Conservation (phyloP, 2,888 invertebrate species). For the Physocephala rufipes region DNA sequence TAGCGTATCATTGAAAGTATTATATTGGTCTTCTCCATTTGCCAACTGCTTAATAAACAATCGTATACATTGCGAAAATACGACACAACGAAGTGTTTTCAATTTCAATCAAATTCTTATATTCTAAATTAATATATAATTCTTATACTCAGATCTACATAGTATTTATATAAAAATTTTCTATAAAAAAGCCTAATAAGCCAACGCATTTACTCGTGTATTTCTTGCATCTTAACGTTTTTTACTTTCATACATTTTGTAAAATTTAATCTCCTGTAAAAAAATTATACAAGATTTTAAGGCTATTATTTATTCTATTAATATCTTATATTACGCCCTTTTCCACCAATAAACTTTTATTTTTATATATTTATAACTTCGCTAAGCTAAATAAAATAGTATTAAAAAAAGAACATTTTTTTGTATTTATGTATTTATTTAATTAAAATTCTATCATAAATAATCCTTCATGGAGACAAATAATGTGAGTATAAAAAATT, state of each 20-base stretch:
- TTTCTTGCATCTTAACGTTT: slow-evolving; percentile 1
- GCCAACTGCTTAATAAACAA: background rate
- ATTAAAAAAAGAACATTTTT: background rate
- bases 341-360: background rate
- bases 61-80: slow-evolving; percentile 9
- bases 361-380: slow-evolving; percentile 15
- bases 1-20: background rate
- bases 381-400: slow-evolving; percentile 23
- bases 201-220: background rate
- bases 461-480: too few species aligned
- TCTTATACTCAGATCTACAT: slow-evolving; percentile 4
- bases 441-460: too few species aligned
- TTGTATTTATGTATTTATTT: too few species aligned
- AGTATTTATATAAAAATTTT: slow-evolving; percentile 2
- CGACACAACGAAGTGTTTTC: background rate
- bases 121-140: slow-evolving; percentile 22
- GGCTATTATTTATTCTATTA: slow-evolving; percentile 17
- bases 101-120: background rate
- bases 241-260: slow-evolving; percentile 1
- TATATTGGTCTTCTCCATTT: background rate
- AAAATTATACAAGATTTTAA: slow-evolving; percentile 1
- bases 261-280: background rate
- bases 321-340: background rate
- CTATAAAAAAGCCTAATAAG: background rate
- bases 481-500: too few species aligned